These are phyloP conservation scores for Alloplasta piceator DNA, from an alignment of 2,888 invertebrate genomes.

Conservation along the genomic window DNA sequence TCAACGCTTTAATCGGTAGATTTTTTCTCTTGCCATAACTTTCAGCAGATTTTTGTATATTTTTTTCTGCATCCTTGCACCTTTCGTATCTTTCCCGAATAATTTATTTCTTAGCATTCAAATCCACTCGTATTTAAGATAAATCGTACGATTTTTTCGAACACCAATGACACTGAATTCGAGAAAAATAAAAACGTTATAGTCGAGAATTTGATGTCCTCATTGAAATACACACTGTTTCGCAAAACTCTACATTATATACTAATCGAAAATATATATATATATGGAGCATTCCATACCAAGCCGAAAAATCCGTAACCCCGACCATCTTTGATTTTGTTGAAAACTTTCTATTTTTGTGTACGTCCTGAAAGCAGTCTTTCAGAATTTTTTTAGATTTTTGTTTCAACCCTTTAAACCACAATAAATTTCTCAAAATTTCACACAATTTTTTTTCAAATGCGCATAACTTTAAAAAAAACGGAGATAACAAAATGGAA, in stretches of 20 bases:
- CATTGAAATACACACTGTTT: conserved; percentile 10
- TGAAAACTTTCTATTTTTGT: no score
- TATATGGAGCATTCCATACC: no score
- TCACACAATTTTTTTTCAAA: no score
- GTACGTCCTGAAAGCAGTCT: no score
- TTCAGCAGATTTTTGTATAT: background rate
- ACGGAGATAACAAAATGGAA: no score
- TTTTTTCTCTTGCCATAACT: conserved; percentile 26
- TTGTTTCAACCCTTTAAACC: no score
- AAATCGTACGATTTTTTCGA: conserved; percentile 14
- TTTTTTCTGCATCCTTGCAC: background rate
- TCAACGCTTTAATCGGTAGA: conserved; percentile 60
- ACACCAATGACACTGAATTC: background rate
- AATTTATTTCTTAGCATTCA: background rate
- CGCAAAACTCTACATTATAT: conserved; percentile 37
- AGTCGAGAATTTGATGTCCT: background rate
- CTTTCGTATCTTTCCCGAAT: background rate
- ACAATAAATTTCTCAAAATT: no score
- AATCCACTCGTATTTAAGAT: background rate
- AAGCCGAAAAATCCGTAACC: no score
- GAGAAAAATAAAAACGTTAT: conserved; percentile 17
- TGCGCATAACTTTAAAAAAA: no score
- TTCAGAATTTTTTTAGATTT: no score
- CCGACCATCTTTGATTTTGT: no score
- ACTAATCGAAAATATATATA: conserved; percentile 53